Evolutionary conservation across 1,140 invertebrate genomes (phyloP).

Genomic region (Elymnias hypermnestra): DNA sequence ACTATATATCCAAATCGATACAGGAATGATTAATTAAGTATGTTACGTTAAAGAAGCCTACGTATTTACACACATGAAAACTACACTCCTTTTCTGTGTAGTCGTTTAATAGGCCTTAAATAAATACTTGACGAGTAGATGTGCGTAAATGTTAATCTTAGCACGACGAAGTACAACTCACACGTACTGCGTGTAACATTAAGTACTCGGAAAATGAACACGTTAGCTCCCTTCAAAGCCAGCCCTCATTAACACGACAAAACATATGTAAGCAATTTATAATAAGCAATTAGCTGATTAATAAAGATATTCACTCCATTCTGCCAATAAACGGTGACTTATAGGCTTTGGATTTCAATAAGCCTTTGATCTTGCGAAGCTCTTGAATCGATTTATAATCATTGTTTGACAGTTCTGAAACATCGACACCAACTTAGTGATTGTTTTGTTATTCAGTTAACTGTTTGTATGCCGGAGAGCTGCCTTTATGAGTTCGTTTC

Average conservation of each 20-base stretch:
- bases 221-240: constrained; percentile 46
- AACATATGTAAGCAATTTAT: constrained; percentile 55
- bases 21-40: too few relatives aligned
- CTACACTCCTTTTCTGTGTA: too few relatives aligned
- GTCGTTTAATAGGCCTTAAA: too few relatives aligned
- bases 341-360: constrained; percentile 38
- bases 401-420: constrained; percentile 61
- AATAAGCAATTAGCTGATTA: constrained; percentile 72
- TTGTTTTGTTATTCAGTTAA: constrained; percentile 33
- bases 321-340: constrained; percentile 52
- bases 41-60: too few relatives aligned
- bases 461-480: constrained; percentile 8
- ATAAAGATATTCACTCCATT: constrained; percentile 62
- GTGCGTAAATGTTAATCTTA: constrained; percentile 5
- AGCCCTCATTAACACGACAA: constrained; percentile 48
- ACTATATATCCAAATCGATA: too few relatives aligned
- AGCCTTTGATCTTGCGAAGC: constrained; percentile 51
- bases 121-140: background rate
- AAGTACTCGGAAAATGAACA: constrained; percentile 27
- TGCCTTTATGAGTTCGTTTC: too few relatives aligned
- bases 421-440: constrained; percentile 29
- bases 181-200: constrained; percentile 22
- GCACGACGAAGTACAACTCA: constrained; percentile 3
- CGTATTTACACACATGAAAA: too few relatives aligned
- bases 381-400: constrained; percentile 49